Evolutionary conservation across 2,888 invertebrate genomes (phyloP), one percentile per base, ranked within the genome.

Genomic region (Catocala nupta): DNA sequence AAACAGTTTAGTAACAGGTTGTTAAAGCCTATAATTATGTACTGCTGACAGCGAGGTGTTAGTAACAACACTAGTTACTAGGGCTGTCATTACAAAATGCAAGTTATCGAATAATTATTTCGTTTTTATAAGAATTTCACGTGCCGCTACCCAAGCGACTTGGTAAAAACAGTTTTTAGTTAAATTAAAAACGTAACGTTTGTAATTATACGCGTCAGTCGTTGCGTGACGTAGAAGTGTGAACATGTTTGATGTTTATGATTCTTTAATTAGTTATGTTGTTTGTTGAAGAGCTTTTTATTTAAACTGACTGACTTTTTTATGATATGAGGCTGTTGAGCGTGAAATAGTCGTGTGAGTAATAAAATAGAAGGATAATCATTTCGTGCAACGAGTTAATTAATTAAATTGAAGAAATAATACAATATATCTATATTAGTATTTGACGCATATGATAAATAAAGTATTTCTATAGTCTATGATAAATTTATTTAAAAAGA

Each of bases 111-210:
- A 80, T 87, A 85, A 85, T 85, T 84, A 81, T 81, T 70, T 69
- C 69, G 76, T 90, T 88, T 89, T 89, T 85, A 82, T 85, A 75
- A 79, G 66, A 80, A 88, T 91, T 91, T 88, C 87, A 91, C 82
- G 90, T 86, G 68, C 78, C 77, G 88, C 77, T 87, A 82, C 77
- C 74, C 69, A 77, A 71, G 67, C 67, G 67, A 67, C 72, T 77
- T 74, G 68, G 55, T 50, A 65, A 48, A 49, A 11, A 52, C 56
- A 56, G 36, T 55, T 70, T 70, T 65, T 71, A 67, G 59, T 71
- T 76, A 73, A 76, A 76, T 76, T 68, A 71, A 51, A 48, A 47
- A 66, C 57, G 55, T 58, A 47, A 66, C 57, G 55, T 58, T 58
- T 36, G 55, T 66, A 69, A 75, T 74, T 68, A 68, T 56, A 58